Conservation (phyloP, 2,888 invertebrate species). For the Acanthococcus lagerstroemiae region DNA sequence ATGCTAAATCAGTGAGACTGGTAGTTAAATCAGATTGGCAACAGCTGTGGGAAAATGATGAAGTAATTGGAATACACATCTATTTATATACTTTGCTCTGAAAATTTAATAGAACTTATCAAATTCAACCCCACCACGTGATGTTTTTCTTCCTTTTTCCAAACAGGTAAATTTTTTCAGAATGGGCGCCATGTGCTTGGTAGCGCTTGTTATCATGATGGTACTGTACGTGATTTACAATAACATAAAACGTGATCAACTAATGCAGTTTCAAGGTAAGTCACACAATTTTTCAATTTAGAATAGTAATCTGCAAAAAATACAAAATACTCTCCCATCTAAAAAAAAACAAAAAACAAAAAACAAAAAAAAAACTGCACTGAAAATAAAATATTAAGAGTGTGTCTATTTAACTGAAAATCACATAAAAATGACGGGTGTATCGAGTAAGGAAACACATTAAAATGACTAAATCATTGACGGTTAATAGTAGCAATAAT, state of each 20-base stretch:
- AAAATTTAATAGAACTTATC: not conserved
- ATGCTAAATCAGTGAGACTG: constrained; percentile 48
- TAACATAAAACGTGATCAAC: constrained; percentile 25
- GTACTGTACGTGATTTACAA: constrained; percentile 34
- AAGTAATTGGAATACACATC: constrained; percentile 36
- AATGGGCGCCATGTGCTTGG: constrained; percentile 34
- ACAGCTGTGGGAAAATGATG: constrained; percentile 41
- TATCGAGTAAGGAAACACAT: too few relatives aligned
- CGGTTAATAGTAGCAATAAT: too few relatives aligned
- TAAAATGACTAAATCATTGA: too few relatives aligned
- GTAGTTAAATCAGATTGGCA: constrained; percentile 48
- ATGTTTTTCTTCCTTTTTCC: constrained; percentile 3
- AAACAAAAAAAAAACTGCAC: too few relatives aligned
- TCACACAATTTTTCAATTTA: not conserved
- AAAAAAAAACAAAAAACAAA: too few relatives aligned
- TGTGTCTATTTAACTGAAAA: too few relatives aligned
- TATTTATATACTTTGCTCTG: too few relatives aligned
- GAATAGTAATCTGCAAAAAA: too few relatives aligned
- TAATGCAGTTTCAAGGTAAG: constrained; percentile 33
- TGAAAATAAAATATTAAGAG: too few relatives aligned
- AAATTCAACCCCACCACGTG: not conserved
- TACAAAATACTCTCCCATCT: too few relatives aligned
- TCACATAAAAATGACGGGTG: too few relatives aligned
- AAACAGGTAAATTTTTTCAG: constrained; percentile 37
- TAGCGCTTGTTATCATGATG: constrained; percentile 34